phyloP scores from a whole-genome alignment of 2,888 invertebrate species.

The Eumerus sabulonum region DNA sequence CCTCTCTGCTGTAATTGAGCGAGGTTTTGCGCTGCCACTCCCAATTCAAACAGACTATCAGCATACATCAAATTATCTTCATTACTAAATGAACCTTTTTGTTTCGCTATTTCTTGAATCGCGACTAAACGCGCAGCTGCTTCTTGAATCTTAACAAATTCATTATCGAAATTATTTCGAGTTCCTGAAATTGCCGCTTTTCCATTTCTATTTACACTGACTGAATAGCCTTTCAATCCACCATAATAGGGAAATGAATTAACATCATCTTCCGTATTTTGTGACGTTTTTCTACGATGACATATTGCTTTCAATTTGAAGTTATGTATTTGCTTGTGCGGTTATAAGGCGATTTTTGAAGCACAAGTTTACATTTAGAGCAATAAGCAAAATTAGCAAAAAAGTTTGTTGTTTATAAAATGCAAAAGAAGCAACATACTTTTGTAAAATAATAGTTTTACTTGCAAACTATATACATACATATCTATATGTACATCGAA shows the following conservation, averaged over 20 bases:
- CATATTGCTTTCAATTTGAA: conserved; percentile 48
- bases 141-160: conserved; percentile 82
- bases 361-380: too few relatives aligned
- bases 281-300: conserved; percentile 51
- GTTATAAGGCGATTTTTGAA: too few relatives aligned
- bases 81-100: conserved; percentile 80
- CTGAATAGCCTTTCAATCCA: conserved; percentile 85
- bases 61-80: conserved; percentile 82
- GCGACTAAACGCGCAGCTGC: conserved; percentile 82
- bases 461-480: too few relatives aligned
- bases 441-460: too few relatives aligned
- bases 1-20: conserved; percentile 81
- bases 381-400: too few relatives aligned
- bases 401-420: too few relatives aligned
- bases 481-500: too few relatives aligned
- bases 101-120: conserved; percentile 83
- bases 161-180: conserved; percentile 79
- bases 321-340: conserved; percentile 3
- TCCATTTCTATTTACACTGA: conserved; percentile 75
- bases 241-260: conserved; percentile 84
- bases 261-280: conserved; percentile 38
- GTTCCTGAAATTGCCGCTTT: conserved; percentile 68
- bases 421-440: too few relatives aligned
- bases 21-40: conserved; percentile 81
- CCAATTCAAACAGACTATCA: conserved; percentile 81